Evolutionary conservation across 2,797 vertebrate genomes (phyloP).

Genomic region (Eremophila alpestris): DNA sequence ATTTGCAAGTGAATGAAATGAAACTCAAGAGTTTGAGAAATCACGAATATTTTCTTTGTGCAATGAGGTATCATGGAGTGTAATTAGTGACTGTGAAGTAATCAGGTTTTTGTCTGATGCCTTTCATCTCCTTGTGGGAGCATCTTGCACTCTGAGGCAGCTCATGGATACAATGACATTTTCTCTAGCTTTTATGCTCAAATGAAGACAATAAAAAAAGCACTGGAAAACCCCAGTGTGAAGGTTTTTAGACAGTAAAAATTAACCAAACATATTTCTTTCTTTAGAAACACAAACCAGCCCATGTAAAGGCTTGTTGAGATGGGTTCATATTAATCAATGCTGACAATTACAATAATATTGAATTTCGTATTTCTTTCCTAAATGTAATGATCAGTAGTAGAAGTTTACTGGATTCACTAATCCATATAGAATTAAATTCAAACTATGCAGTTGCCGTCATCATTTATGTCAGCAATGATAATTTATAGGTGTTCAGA

Average conservation of each 20-base stretch:
- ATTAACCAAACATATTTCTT: neutral
- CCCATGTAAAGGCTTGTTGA: neutral
- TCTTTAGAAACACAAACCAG: neutral
- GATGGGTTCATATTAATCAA: neutral
- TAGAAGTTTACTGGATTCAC: neutral
- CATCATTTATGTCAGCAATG: neutral
- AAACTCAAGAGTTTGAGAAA: slow-evolving; percentile 6
- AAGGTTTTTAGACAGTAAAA: slow-evolving; percentile 7
- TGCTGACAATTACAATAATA: neutral
- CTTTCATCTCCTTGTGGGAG: neutral
- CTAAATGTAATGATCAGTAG: neutral
- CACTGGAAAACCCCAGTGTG: neutral
- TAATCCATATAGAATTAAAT: slow-evolving; percentile 3
- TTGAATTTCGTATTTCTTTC: neutral
- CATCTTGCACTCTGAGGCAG: neutral
- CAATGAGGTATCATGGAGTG: neutral
- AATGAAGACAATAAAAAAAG: neutral
- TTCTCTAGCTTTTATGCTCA: slow-evolving; percentile 15
- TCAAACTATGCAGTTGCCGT: neutral
- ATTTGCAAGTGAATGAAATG: neutral
- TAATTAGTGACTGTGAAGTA: slow-evolving; percentile 1
- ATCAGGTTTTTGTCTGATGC: neutral
- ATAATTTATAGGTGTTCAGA: slow-evolving; percentile 33
- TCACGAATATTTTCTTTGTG: slow-evolving; percentile 5
- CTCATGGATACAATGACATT: neutral